These are phyloP conservation scores for Axinella damicornis DNA, from an alignment of 37 sponge, comb jelly and placozoan genomes.

Conservation along the genomic window DNA sequence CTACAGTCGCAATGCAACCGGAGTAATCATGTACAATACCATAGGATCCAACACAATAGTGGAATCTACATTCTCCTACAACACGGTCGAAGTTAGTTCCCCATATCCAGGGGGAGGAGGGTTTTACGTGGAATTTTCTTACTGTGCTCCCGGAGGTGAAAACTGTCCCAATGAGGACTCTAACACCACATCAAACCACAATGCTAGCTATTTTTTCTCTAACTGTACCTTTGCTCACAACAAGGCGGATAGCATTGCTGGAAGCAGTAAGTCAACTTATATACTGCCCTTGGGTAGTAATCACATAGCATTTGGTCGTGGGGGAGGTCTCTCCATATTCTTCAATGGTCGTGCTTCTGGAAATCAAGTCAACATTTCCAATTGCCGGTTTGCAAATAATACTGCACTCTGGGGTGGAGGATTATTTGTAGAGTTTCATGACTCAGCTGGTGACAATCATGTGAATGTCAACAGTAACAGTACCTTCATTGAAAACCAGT, in stretches of 20 bases:
- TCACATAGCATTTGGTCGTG: constrained; percentile 52
- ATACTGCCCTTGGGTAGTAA: constrained; percentile 13
- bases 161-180: constrained; percentile 5
- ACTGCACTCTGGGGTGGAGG: constrained; percentile 64
- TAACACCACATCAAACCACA: neutral
- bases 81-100: neutral
- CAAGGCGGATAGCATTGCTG: neutral
- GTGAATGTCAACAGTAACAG: constrained; percentile 3
- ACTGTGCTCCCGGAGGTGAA: constrained; percentile 51
- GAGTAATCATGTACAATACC: constrained; percentile 49
- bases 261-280: neutral
- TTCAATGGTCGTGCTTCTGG: constrained; percentile 49
- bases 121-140: constrained; percentile 53
- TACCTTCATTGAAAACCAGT: constrained; percentile 7
- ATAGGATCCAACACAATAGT: constrained; percentile 5
- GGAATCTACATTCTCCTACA: constrained; percentile 15
- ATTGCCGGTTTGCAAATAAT: constrained; percentile 45
- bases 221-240: constrained; percentile 20
- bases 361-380: constrained; percentile 1
- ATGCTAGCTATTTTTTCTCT: neutral
- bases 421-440: constrained; percentile 68
- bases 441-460: constrained; percentile 12
- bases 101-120: constrained; percentile 25
- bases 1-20: constrained; percentile 40
- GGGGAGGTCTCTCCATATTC: constrained; percentile 66